Conservation (phyloP, 2,797 vertebrate genomes). For the Australoheros facetus region DNA sequence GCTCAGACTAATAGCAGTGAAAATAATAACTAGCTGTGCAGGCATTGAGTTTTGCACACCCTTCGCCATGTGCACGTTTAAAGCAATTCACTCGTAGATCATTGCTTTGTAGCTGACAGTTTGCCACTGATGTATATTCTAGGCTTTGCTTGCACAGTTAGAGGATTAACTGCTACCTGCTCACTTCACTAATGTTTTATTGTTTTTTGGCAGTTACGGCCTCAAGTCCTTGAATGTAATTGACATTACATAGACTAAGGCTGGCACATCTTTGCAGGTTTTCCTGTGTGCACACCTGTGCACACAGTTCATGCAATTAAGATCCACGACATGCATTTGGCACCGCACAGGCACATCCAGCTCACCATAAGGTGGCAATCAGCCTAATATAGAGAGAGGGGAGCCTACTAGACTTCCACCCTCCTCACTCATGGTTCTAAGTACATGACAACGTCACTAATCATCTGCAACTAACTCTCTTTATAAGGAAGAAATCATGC, state of each 20-base stretch:
- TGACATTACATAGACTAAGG: too few species aligned
- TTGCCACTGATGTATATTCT: not conserved
- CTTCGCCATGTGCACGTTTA: too few species aligned
- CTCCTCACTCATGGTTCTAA: not conserved
- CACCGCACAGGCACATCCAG: not conserved
- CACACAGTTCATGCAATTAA: not conserved
- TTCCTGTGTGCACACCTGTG: not conserved
- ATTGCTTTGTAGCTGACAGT: not conserved
- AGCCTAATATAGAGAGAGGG: not conserved
- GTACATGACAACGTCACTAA: not conserved
- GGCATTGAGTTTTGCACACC: not conserved
- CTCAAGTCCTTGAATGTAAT: not conserved
- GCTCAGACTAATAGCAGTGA: not conserved
- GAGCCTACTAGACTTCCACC: not conserved
- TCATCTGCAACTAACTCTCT: not conserved
- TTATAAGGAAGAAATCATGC: not conserved
- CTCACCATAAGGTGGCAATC: not conserved
- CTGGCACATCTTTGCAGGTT: too few species aligned
- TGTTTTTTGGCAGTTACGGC: fast-evolving
- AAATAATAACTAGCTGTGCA: not conserved
- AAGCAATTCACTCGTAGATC: not conserved
- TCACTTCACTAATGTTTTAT: too few species aligned
- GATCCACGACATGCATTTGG: not conserved
- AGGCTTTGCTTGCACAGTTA: not conserved
- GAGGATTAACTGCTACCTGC: not conserved